Evolutionary conservation across 1,140 invertebrate genomes (phyloP).

Genomic region (Drosophila santomea): DNA sequence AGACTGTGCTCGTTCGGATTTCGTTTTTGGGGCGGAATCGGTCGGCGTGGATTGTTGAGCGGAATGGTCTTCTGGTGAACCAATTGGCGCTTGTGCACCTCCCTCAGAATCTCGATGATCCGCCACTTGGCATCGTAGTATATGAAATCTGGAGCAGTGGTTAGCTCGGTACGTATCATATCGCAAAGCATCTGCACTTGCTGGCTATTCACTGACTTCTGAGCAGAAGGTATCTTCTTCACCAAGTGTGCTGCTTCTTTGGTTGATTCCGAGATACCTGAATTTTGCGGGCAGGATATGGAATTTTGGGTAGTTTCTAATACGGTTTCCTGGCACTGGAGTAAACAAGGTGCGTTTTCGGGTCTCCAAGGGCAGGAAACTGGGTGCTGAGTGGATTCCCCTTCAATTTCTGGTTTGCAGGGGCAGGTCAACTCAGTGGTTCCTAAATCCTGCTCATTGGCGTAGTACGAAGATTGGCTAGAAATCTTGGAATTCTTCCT

Average conservation of each 20-base stretch:
- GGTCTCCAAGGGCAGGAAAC: not conserved
- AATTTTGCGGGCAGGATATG: not conserved
- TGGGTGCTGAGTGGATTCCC: not conserved
- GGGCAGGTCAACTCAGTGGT: conserved; percentile 5
- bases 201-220: conserved; percentile 3
- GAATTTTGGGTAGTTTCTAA: not conserved
- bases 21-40: not conserved
- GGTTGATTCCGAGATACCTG: not conserved
- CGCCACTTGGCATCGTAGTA: conserved; percentile 75
- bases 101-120: conserved; percentile 70
- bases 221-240: no score
- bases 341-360: not conserved
- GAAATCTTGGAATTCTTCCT: conserved; percentile 1
- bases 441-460: conserved; percentile 8
- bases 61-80: conserved; percentile 33
- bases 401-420: not conserved
- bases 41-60: not conserved
- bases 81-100: conserved; percentile 63
- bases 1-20: not conserved
- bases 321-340: not conserved
- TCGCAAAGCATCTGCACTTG: conserved; percentile 68
- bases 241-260: no score
- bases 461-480: conserved; percentile 16
- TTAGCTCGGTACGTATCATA: conserved; percentile 63
- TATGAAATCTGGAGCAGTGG: conserved; percentile 47